A percentile compares a stretch with the other conserved stretches of the same genome.
phyloP scores from a whole-genome alignment of 1,140 invertebrate genomes.

The Phthorimaea operculella region DNA sequence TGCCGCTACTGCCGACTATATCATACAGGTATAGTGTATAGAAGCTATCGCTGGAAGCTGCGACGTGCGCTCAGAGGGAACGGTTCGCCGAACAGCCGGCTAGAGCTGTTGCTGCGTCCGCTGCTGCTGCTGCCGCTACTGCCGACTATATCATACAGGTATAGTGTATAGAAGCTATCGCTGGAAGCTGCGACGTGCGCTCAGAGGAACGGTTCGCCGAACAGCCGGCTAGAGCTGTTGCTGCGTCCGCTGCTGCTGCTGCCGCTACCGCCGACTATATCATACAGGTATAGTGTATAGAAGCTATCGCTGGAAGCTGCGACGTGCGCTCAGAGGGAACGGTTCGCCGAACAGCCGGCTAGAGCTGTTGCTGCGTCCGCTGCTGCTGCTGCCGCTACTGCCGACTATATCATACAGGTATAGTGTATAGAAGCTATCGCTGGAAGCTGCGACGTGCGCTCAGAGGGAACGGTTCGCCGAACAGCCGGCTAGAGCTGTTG shows the following conservation, averaged over 20 bases:
- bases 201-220: slow-evolving; percentile 89
- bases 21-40: slow-evolving; percentile 75
- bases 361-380: slow-evolving; percentile 78
- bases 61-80: slow-evolving; percentile 86
- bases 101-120: slow-evolving; percentile 69
- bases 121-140: slow-evolving; percentile 76
- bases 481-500: slow-evolving; percentile 73
- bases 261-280: slow-evolving; percentile 86
- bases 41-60: slow-evolving; percentile 85
- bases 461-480: slow-evolving; percentile 89
- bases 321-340: slow-evolving; percentile 86
- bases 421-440: slow-evolving; percentile 70
- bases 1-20: slow-evolving; percentile 83
- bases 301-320: slow-evolving; percentile 86
- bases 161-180: too few species aligned
- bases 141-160: slow-evolving; percentile 89
- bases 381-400: slow-evolving; percentile 76
- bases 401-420: slow-evolving; percentile 87
- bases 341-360: slow-evolving; percentile 85
- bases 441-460: slow-evolving; percentile 88
- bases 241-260: slow-evolving; percentile 75
- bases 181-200: slow-evolving; percentile 88
- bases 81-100: slow-evolving; percentile 86
- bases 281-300: slow-evolving; percentile 83
- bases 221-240: slow-evolving; percentile 79